Percentiles rank a stretch among this genome's conserved stretches.
Conservation (phyloP, 2,797 vertebrate genomes). For the Fistularia commersonii region DNA sequence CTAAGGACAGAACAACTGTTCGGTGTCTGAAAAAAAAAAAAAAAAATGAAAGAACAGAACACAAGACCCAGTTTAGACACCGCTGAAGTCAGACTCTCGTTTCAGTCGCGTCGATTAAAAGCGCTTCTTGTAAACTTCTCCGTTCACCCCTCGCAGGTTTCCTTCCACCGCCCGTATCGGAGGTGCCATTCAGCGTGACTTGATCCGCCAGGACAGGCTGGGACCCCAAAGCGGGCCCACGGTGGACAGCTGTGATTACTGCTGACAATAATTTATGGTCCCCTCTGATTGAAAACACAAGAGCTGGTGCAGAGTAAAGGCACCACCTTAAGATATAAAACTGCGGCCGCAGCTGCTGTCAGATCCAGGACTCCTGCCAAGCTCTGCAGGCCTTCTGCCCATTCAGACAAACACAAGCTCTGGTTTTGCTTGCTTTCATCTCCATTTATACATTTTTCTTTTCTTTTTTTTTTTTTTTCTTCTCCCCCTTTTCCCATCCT, state of each 20-base stretch:
- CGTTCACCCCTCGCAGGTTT: constrained; percentile 37
- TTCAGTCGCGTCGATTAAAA: constrained; percentile 36
- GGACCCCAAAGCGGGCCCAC: constrained; percentile 61
- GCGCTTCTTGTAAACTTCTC: constrained; percentile 46
- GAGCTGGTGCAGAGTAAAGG: constrained; percentile 61
- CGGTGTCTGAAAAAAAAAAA: too few species aligned
- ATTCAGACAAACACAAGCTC: constrained; percentile 50
- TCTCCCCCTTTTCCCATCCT: constrained; percentile 7
- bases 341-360: constrained; percentile 71
- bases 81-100: constrained; percentile 12
- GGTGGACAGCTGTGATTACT: constrained; percentile 73
- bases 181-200: constrained; percentile 61
- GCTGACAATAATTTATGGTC: constrained; percentile 77
- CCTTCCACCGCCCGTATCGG: constrained; percentile 53
- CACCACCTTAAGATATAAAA: constrained; percentile 77
- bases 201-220: constrained; percentile 65
- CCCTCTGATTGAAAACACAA: constrained; percentile 72
- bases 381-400: constrained; percentile 67
- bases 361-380: constrained; percentile 61
- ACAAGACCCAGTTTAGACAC: too few species aligned
- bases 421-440: constrained; percentile 33
- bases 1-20: too few species aligned
- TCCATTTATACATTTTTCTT: constrained; percentile 32
- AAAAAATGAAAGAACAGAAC: too few species aligned
- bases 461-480: constrained; percentile 22